Evolutionary conservation across 2,888 invertebrate genomes (phyloP).

Genomic region (Spicauda simplicius): DNA sequence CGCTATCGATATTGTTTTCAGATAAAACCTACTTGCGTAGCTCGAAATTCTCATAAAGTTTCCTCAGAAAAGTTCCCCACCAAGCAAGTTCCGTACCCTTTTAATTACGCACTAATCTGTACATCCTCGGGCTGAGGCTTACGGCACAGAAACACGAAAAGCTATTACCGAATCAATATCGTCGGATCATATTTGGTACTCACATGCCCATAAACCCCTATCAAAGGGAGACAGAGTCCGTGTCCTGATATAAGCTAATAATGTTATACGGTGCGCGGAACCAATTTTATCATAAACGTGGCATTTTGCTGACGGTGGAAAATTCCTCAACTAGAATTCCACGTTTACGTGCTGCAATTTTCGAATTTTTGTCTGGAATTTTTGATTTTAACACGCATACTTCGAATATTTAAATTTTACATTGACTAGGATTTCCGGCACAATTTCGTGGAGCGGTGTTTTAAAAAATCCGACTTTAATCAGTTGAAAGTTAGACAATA

Average conservation of each 20-base stretch:
- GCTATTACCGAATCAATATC: constrained; percentile 55
- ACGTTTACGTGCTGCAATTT: constrained; percentile 26
- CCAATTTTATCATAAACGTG: constrained; percentile 41
- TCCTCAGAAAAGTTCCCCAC: no score
- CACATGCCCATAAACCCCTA: constrained; percentile 51
- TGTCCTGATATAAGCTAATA: constrained; percentile 54
- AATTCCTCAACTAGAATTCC: constrained; percentile 24
- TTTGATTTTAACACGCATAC: constrained; percentile 19
- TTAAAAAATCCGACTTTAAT: not conserved
- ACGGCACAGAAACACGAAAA: constrained; percentile 40
- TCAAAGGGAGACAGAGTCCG: constrained; percentile 50
- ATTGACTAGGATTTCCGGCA: not conserved
- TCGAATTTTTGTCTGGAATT: constrained; percentile 16
- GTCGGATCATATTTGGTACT: constrained; percentile 50
- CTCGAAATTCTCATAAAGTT: no score
- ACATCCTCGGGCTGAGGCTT: constrained; percentile 23
- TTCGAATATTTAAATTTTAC: constrained; percentile 4
- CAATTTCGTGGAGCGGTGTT: not conserved
- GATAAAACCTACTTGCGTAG: not conserved
- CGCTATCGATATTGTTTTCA: not conserved
- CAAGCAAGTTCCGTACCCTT: constrained; percentile 1
- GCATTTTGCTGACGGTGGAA: constrained; percentile 29
- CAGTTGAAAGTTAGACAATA: not conserved
- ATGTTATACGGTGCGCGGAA: constrained; percentile 41
- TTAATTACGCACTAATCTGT: constrained; percentile 29